Evolutionary conservation across 2,888 invertebrate genomes (phyloP).

Genomic region (Amphipyra berbera): DNA sequence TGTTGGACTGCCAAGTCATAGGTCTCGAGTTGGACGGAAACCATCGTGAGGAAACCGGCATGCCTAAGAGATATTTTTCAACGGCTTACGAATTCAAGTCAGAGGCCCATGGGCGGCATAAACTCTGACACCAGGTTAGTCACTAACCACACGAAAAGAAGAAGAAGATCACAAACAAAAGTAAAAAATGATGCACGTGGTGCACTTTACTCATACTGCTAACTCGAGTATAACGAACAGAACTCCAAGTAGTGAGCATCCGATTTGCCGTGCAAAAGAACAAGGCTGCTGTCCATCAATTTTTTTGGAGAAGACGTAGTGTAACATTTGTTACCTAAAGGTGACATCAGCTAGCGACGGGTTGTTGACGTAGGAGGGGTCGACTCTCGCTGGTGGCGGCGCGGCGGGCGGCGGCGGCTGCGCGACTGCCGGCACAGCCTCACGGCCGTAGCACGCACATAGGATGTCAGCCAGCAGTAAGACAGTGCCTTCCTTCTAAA

Average conservation of each 20-base stretch:
- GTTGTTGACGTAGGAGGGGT: slow-evolving; percentile 98
- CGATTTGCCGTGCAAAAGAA: not conserved
- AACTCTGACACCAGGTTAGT: no score
- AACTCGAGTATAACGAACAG: no score
- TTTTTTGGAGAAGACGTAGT: not conserved
- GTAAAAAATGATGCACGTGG: no score
- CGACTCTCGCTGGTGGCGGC: slow-evolving; percentile 93
- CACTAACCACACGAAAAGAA: no score
- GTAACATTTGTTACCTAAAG: slow-evolving; percentile 89
- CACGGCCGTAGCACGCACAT: slow-evolving; percentile 97
- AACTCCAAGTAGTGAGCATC: not conserved
- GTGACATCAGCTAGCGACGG: slow-evolving; percentile 97
- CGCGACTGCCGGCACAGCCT: slow-evolving; percentile 92
- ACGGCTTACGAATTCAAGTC: no score
- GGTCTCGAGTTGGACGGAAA: no score
- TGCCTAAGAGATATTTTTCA: no score
- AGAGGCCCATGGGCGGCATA: no score
- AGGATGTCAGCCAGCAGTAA: slow-evolving; percentile 96
- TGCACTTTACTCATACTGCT: no score
- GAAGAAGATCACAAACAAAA: no score
- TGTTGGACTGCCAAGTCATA: no score
- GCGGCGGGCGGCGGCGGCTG: slow-evolving; percentile 89
- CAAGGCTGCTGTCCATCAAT: not conserved
- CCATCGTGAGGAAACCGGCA: no score
- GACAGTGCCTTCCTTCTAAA: slow-evolving; percentile 96